Base-by-base conservation (phyloP, 2,888 invertebrate species). In the Lutraria lutraria region DNA sequence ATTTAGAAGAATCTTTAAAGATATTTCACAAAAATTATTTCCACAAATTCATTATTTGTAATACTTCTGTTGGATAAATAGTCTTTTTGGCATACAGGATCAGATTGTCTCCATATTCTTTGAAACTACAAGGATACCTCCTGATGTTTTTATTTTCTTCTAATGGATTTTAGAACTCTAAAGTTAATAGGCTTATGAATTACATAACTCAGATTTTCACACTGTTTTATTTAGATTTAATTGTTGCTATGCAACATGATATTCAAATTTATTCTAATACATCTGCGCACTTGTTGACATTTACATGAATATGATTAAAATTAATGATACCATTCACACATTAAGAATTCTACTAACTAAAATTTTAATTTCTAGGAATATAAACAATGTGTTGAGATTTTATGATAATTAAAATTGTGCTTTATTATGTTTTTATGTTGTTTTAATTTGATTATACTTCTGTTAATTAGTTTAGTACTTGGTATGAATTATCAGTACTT, bases 161-260 rank as follows among this genome's bases (percentile, higher is more conserved):
- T 31, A 31, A 76, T 31, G 29, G 29, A 34, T 15, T 76, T 1
- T 2, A 34, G 31, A 25, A 16, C 29, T 13, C 31, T 76, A 25
- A 34, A 76, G 25, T 68, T 68, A 68, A 68, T 68, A 12, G 25
- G 63, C 63, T 25, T 68, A 68, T 68, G 63, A 68, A 68, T 68
- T 76, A 34, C 34, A 31, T 31, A 76, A 76, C 31, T 34, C 25
- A 76, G 76, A 76, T 16, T 76, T 76, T 34, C 76, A 31, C 16
- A 76, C 31, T 76, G 76, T 76, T 76, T 76, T 76, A 76, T 76
- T 76, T 76, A 3, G 19, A 34, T 76, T 34, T 76, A 76, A 76
- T 76, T 31, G 76, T 76, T 76, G 76, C 76, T 34, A 76, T 76
- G 76, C 34, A 76, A 76, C 76, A 16, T 76, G 76, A 76, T 76